Percentiles rank a stretch among this genome's conserved stretches.
phyloP scores from a whole-genome alignment of 2,797 vertebrate genomes.

The Myotis planiceps region DNA sequence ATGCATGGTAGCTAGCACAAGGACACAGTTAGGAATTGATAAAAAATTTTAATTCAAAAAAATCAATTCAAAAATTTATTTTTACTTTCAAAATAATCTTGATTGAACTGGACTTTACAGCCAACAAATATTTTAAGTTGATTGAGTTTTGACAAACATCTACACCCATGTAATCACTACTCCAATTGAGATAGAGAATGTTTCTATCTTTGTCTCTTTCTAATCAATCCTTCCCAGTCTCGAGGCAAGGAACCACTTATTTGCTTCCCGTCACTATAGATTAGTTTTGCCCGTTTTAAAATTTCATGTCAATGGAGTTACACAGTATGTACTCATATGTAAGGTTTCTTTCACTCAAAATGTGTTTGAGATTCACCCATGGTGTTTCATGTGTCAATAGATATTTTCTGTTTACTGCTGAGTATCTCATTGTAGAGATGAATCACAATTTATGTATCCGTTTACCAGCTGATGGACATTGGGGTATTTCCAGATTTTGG shows the following conservation, averaged over 20 bases:
- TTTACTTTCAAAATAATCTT: slow-evolving; percentile 3
- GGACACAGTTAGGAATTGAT: not conserved
- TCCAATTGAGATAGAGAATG: not conserved
- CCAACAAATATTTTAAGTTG: slow-evolving; percentile 23
- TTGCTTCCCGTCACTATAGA: not conserved
- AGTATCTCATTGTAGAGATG: not conserved
- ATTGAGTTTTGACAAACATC: no score
- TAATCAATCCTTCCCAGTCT: not conserved
- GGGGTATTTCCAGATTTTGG: no score
- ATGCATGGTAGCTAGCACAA: not conserved
- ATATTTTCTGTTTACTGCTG: not conserved
- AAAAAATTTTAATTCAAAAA: not conserved
- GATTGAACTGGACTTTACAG: not conserved
- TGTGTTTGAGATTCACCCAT: not conserved
- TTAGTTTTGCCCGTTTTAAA: no score
- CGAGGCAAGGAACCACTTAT: not conserved
- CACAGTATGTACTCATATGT: not conserved
- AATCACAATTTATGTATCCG: not conserved
- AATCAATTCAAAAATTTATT: not conserved
- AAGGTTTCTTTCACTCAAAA: not conserved
- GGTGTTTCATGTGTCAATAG: not conserved
- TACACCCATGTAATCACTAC: not conserved
- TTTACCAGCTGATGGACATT: no score
- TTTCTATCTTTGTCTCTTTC: not conserved
- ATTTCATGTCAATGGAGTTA: not conserved